Base-by-base conservation (phyloP, 2,113 vertebrate species). In the Lagopus leucura region DNA sequence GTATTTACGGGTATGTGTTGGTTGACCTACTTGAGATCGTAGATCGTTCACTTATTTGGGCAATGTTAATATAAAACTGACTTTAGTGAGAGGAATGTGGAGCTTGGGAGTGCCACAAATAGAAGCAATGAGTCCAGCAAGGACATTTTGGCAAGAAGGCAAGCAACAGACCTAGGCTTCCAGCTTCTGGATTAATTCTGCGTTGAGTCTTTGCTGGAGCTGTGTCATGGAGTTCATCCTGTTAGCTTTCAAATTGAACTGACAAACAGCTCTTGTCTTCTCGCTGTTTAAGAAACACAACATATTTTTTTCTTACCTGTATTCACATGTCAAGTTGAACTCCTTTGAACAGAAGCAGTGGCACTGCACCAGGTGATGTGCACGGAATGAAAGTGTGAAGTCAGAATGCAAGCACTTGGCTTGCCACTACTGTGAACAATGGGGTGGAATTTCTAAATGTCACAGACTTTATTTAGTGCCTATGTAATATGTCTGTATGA, bases 391-490 rank as follows among this genome's bases (percentile, higher is more conserved):
- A 76, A 82, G 43, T 0, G 6, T 13, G 6, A 40, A 47, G 52
- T 27, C 4, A 2, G 38, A 72, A 27, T 1, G 30, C 40, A 36
- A 67, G 57, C 14, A 7, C 88, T 82, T 77, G 76, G 54, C 85
- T 88, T 89, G 25, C 67, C 58, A 21, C 73, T 96, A 20, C 67
- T 61, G 48, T 86, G 61, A 86, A 10, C 73, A 60, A 4, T 22
- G 43, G 40, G 1, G 2, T 57, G 54, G 65, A 86, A 91, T 94
- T 92, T 81, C 48, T 67, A 86, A 86, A 81, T 91, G 61, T 85
- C 79, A 27, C 82, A 81, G 64, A 64, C 43, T 90, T 94, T 77
- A 82, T 90, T 73, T 96, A 71, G 19, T 78, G 74, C 21, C 16
- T 58, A 34, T 63, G 69, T 88, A 94, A 45, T 67, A 55, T 70